Base-by-base conservation (phyloP, 1,140 invertebrate genomes). In the Lerema accius region DNA sequence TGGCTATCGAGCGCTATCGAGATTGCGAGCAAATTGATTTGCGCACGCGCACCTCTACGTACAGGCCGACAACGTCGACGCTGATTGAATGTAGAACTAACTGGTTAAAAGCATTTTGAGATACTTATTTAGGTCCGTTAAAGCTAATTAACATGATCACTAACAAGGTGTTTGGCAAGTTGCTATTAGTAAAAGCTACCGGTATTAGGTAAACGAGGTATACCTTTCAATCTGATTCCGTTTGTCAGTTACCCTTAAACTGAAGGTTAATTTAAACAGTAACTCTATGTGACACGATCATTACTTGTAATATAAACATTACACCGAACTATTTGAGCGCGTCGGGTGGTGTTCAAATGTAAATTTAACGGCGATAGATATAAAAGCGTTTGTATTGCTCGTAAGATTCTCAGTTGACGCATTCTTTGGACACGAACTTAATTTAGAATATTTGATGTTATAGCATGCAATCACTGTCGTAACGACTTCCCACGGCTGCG, bases 21-120 rank as follows among this genome's bases (percentile, higher is more conserved):
- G 72, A 82, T 76, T 58, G 67, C 72, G 64, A 78, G 69, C 73
- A 81, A 84, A 81, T 84, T 80, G 78, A 81, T 84, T 81, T 84
- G 74, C 72, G 72, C 76, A 71, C 72, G 75, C 75, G 78, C 73
- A 78, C 61, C 69, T 66, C 62, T 28, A 69, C 61, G 63, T 73
- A 63, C 69, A 61, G 63, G 46, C 63, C 66, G 66, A 78, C 73
- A 76, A 73, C 68, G 59, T 50, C 65, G 65, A 73, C 63, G 35
- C 65, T 79, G 76, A 73, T 73, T 66, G 69, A 75, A 69, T 68
- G 61, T 65, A 58, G 10, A 58, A 35, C 42, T 39, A 19, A 46
- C 23, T 13, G 14, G 40, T 45, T 46, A 58, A 58, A 46, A 58
- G 40, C 53, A 58, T 58, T 58, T 35, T 58, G 53, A 35, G 53